These are phyloP conservation scores for Andrena chrysosceles DNA, from an alignment of 2,888 invertebrate species.

Conservation along the genomic window DNA sequence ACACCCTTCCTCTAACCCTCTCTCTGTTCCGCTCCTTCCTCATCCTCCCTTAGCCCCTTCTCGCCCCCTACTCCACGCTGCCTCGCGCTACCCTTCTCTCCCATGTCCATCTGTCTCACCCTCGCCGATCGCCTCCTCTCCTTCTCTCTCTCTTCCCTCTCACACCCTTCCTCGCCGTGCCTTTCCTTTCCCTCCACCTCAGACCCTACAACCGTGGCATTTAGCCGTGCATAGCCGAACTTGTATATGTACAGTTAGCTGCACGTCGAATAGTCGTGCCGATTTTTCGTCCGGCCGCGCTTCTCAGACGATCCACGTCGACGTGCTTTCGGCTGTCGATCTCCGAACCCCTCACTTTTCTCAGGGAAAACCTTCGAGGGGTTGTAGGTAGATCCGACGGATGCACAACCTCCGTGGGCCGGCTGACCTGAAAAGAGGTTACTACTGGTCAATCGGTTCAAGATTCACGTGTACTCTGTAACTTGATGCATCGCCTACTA, in stretches of 20 bases:
- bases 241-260: constrained; percentile 80
- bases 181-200: constrained; percentile 61
- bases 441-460: no score
- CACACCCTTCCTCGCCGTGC: constrained; percentile 46
- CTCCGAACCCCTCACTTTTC: neutral
- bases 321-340: neutral
- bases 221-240: constrained; percentile 82
- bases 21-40: constrained; percentile 50
- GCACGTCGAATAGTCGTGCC: constrained; percentile 77
- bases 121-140: constrained; percentile 4
- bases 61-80: constrained; percentile 35
- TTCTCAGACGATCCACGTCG: neutral
- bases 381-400: neutral
- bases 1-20: constrained; percentile 57
- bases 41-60: constrained; percentile 36
- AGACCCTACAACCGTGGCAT: constrained; percentile 73
- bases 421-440: no score
- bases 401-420: no score
- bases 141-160: constrained; percentile 36
- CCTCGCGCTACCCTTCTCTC: constrained; percentile 44
- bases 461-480: no score
- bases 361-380: neutral
- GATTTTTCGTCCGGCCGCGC: constrained; percentile 69
- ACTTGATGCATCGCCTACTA: no score
- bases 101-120: constrained; percentile 34